Conservation (phyloP, 1,140 invertebrate species). For the Chelonus insularis region DNA sequence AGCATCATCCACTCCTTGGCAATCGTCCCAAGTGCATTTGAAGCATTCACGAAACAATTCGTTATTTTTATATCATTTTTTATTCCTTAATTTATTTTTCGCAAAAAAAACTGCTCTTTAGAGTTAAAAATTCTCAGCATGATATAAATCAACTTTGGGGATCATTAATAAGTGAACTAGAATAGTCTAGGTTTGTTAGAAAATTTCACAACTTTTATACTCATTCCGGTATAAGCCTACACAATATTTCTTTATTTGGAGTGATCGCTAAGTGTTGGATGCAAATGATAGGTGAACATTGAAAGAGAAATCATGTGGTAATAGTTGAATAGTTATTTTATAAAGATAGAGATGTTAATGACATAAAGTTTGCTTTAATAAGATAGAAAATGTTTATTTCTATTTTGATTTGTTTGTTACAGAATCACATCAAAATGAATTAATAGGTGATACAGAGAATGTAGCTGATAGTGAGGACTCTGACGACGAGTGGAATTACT, state of each 20-base stretch:
- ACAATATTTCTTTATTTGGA: too few relatives aligned
- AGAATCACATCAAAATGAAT: conserved; percentile 48
- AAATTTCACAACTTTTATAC: too few relatives aligned
- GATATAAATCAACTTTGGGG: too few relatives aligned
- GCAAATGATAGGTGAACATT: neutral
- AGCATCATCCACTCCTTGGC: conserved; percentile 2
- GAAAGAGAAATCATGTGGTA: neutral
- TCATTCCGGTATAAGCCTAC: too few relatives aligned
- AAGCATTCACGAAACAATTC: conserved; percentile 5
- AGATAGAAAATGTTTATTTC: neutral
- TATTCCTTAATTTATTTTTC: conserved; percentile 6
- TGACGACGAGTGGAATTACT: conserved; percentile 80
- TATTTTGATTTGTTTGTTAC: conserved; percentile 31
- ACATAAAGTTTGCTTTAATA: too few relatives aligned
- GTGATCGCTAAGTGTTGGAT: neutral
- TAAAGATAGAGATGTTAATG: too few relatives aligned
- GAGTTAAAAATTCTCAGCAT: too few relatives aligned
- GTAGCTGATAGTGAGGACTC: conserved; percentile 75
- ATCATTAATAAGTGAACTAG: too few relatives aligned
- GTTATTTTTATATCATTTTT: neutral
- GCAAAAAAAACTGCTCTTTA: too few relatives aligned
- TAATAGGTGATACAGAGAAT: conserved; percentile 65
- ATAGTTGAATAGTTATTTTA: too few relatives aligned
- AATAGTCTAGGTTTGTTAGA: too few relatives aligned
- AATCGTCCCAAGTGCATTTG: conserved; percentile 19